A percentile compares a stretch with the other conserved stretches of the same genome.
phyloP scores from a whole-genome alignment of 2,888 invertebrate genomes.

The Nomada ferruginata region DNA sequence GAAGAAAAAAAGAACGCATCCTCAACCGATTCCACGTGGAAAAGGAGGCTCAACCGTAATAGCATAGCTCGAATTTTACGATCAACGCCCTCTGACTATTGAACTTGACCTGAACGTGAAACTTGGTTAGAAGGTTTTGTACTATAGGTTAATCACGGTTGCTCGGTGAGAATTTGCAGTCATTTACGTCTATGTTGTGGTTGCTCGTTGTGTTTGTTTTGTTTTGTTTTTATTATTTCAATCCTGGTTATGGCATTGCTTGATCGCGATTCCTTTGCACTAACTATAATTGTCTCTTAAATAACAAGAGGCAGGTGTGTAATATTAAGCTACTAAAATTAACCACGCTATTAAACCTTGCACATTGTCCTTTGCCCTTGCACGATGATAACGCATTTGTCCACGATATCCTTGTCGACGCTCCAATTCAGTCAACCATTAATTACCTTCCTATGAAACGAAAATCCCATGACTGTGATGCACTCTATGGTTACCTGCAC shows the following conservation, averaged over 20 bases:
- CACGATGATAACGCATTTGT: slow-evolving; percentile 5
- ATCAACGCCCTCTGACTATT: slow-evolving; percentile 8
- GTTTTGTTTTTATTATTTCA: neutral
- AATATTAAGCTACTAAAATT: slow-evolving; percentile 10
- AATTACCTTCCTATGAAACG: neutral
- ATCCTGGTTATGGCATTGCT: neutral
- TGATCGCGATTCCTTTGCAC: neutral
- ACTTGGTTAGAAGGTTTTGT: slow-evolving; percentile 12
- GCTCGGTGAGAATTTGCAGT: slow-evolving; percentile 20
- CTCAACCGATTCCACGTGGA: slow-evolving; percentile 21
- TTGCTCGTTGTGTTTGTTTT: neutral
- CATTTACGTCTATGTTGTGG: neutral
- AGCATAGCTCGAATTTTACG: slow-evolving; percentile 43
- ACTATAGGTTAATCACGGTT: slow-evolving; percentile 8
- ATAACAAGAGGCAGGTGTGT: no score
- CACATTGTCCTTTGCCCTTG: slow-evolving; percentile 21
- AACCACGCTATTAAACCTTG: slow-evolving; percentile 1
- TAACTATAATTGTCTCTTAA: neutral
- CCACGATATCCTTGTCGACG: neutral
- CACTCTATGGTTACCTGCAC: neutral
- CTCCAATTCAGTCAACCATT: neutral
- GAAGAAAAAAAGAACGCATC: slow-evolving; percentile 5
- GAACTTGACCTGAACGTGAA: slow-evolving; percentile 27
- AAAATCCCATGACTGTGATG: neutral
- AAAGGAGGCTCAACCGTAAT: slow-evolving; percentile 37